Percentiles rank a stretch among this genome's conserved stretches.
Conservation (phyloP, 2,113 vertebrate genomes). For the Hylia prasina region DNA sequence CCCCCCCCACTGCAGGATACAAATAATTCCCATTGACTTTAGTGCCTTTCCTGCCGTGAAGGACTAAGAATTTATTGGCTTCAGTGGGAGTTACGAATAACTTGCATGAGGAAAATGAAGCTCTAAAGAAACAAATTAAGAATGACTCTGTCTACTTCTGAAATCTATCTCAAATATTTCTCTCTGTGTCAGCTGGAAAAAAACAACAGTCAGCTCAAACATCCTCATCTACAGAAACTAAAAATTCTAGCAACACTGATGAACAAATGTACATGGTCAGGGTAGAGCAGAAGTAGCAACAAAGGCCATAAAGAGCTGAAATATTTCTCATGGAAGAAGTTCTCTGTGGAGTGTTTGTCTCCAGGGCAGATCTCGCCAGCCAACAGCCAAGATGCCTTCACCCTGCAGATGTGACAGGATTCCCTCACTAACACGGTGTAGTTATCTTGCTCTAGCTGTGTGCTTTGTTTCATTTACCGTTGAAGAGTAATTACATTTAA, state of each 20-base stretch:
- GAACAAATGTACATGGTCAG: neutral
- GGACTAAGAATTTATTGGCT: constrained; percentile 36
- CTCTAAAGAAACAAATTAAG: constrained; percentile 3
- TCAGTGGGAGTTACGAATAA: neutral
- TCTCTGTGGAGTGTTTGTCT: neutral
- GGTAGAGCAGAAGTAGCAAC: neutral
- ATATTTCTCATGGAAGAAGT: neutral
- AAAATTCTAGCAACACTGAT: neutral
- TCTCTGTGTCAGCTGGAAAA: neutral
- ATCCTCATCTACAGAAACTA: neutral
- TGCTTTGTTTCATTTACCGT: neutral
- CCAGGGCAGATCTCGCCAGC: neutral
- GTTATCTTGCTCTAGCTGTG: neutral
- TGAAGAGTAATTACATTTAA: neutral
- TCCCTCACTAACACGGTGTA: neutral
- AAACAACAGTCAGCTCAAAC: neutral
- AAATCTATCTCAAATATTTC: constrained; percentile 16
- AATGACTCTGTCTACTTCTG: neutral
- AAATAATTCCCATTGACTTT: constrained; percentile 53
- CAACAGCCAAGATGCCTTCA: neutral
- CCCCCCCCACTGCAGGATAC: neutral
- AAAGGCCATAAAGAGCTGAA: neutral
- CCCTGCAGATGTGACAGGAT: neutral
- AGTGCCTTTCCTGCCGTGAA: neutral
- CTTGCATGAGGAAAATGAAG: neutral